Conservation (phyloP, 2,888 invertebrate species). For the Phyllotreta striolata region DNA sequence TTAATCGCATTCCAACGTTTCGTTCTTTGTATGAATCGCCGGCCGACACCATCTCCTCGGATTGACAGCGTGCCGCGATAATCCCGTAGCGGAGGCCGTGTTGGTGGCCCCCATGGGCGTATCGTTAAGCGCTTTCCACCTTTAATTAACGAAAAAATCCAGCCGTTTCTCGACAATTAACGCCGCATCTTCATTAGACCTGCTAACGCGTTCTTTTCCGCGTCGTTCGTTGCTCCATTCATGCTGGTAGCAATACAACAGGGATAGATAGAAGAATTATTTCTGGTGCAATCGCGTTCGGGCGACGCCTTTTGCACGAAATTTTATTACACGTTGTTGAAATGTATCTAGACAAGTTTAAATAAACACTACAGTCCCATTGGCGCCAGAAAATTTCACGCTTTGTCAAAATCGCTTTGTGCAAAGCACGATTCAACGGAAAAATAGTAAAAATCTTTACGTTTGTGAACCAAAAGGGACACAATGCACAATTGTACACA, state of each 20-base stretch:
- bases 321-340: slow-evolving; percentile 18
- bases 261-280: no score
- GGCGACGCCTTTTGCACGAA: no score
- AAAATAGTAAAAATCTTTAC: slow-evolving; percentile 27
- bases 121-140: neutral
- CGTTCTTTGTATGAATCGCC: slow-evolving; percentile 41
- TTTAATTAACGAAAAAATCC: no score
- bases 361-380: slow-evolving; percentile 5
- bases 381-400: slow-evolving; percentile 27
- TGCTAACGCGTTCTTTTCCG: no score
- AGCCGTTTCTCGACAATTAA: no score
- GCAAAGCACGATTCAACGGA: slow-evolving; percentile 23
- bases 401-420: slow-evolving; percentile 30
- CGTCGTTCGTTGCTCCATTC: no score
- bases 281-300: no score
- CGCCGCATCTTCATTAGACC: no score
- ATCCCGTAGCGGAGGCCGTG: slow-evolving; percentile 36
- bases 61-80: slow-evolving; percentile 46
- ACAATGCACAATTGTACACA: slow-evolving; percentile 27
- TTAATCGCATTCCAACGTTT: slow-evolving; percentile 48
- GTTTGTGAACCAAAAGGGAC: slow-evolving; percentile 10
- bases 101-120: slow-evolving; percentile 39
- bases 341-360: slow-evolving; percentile 17
- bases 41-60: slow-evolving; percentile 40
- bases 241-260: no score